Percentiles rank a stretch among this genome's conserved stretches.
Conservation (phyloP, 2,113 vertebrate species). For the Leptosomus discolor region DNA sequence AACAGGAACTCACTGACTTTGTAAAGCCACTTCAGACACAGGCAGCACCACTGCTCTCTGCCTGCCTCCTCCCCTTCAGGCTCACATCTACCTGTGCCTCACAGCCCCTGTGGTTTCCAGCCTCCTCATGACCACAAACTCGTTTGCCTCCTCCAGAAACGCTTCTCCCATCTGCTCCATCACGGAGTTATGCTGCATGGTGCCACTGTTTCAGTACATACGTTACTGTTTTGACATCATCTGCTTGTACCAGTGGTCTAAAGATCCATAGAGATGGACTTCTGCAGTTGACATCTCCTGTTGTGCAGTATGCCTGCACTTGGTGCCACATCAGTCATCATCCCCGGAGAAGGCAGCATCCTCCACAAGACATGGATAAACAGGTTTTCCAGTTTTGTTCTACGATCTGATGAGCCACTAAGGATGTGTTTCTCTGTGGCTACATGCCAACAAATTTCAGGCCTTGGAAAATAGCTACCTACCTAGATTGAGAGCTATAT, state of each 20-base stretch:
- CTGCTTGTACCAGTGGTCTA: accelerated
- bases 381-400: neutral
- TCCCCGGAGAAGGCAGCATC: neutral
- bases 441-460: neutral
- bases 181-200: accelerated
- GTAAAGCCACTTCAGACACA: neutral
- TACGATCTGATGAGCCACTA: neutral
- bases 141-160: neutral
- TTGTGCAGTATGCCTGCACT: accelerated
- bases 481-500: neutral
- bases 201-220: accelerated
- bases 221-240: neutral
- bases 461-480: neutral
- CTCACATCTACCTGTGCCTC: neutral
- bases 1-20: neutral
- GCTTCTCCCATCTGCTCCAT: accelerated
- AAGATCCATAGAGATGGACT: neutral
- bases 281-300: neutral
- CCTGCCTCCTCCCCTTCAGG: neutral
- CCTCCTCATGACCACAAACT: neutral
- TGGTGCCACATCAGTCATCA: neutral
- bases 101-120: accelerated
- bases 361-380: neutral
- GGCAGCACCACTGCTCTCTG: neutral
- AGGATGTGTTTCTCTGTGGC: neutral